phyloP scores from a whole-genome alignment of 2,113 vertebrate genomes.

The Carettochelys insculpta region DNA sequence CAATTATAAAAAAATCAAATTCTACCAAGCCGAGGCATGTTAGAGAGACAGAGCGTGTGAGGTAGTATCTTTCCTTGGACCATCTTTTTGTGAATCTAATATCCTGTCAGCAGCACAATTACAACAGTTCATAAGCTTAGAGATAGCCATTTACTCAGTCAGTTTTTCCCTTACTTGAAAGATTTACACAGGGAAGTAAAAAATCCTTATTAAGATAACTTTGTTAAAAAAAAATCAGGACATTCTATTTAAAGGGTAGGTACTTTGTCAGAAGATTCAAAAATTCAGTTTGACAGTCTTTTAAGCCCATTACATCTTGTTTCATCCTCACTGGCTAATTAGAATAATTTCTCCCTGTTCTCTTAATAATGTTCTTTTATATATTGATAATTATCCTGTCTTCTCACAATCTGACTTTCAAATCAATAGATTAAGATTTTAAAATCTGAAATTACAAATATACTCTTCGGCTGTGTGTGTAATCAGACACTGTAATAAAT shows the following conservation, averaged over 20 bases:
- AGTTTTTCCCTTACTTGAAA: background rate
- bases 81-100: background rate
- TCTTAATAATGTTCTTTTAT: slow-evolving; percentile 15
- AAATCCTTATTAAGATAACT: background rate
- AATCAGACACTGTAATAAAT: background rate
- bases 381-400: background rate
- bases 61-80: background rate
- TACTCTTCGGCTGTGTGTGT: background rate
- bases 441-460: background rate
- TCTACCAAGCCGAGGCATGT: background rate
- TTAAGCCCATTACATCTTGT: slow-evolving; percentile 22
- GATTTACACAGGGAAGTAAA: background rate
- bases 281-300: slow-evolving; percentile 40
- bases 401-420: background rate
- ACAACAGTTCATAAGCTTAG: background rate
- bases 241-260: background rate
- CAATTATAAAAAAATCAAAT: background rate
- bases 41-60: background rate
- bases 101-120: background rate
- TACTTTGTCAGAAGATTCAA: slow-evolving; percentile 13
- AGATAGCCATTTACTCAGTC: background rate
- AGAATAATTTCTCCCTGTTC: background rate
- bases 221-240: background rate
- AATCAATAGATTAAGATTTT: slow-evolving; percentile 5
- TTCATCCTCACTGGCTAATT: slow-evolving; percentile 44